Conservation (phyloP, 1,140 invertebrate genomes). For the Pinna nobilis region DNA sequence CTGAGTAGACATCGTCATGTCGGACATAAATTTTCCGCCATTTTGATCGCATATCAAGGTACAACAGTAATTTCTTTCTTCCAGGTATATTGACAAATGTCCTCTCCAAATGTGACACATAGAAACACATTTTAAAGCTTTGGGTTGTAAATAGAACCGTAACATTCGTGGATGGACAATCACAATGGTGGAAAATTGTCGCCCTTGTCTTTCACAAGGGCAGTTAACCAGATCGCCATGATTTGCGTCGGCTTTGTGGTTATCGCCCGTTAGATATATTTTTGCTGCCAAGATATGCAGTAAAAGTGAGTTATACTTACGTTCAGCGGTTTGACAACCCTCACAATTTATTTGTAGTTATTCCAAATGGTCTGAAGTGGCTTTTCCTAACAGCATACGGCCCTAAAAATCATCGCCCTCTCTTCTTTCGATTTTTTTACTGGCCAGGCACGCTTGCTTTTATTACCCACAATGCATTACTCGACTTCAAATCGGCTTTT, state of each 20-base stretch:
- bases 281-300: too few relatives aligned
- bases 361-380: neutral
- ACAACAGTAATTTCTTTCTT: conserved; percentile 11
- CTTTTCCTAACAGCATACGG: neutral
- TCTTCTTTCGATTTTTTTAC: conserved; percentile 28
- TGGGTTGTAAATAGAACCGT: neutral
- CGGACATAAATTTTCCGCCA: conserved; percentile 48
- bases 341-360: neutral
- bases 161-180: neutral
- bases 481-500: conserved; percentile 1
- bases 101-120: neutral
- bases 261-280: conserved; percentile 29
- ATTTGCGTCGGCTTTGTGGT: conserved; percentile 5
- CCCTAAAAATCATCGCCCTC: neutral
- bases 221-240: conserved; percentile 36
- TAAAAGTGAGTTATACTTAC: conserved; percentile 1
- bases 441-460: conserved; percentile 38
- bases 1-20: neutral
- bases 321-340: neutral
- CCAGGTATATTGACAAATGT: neutral
- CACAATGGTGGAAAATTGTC: conserved; percentile 24
- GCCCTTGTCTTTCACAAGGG: conserved; percentile 35
- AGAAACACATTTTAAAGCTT: too few relatives aligned
- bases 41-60: conserved; percentile 28
- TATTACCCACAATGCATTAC: conserved; percentile 43